These are phyloP conservation scores for Lepilemur septentrionalis DNA, from an alignment of 2,797 vertebrate genomes.

Conservation along the genomic window DNA sequence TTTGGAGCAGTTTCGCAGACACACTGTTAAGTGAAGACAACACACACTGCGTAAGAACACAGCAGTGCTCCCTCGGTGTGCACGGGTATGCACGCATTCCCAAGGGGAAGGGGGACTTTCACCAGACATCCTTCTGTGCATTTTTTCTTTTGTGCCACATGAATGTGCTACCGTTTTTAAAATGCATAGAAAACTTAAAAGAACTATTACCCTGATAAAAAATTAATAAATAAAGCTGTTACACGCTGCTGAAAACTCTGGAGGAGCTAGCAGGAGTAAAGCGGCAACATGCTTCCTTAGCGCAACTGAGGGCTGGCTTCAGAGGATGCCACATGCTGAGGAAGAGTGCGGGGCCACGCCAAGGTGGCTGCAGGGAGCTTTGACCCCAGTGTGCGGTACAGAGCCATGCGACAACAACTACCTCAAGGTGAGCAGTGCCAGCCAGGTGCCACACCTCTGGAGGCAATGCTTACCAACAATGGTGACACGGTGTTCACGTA, in stretches of 20 bases:
- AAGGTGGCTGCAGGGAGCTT: too few species aligned
- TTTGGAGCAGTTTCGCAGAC: background rate
- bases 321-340: background rate
- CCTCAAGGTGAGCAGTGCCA: background rate
- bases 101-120: background rate
- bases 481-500: background rate
- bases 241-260: background rate
- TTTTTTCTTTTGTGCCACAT: background rate
- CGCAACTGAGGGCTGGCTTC: background rate
- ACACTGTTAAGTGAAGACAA: background rate
- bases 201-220: background rate
- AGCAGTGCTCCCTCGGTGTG: background rate
- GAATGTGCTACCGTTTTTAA: background rate
- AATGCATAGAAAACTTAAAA: background rate
- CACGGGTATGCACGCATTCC: background rate
- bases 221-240: background rate
- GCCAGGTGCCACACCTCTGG: background rate
- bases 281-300: background rate
- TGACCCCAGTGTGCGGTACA: fast-evolving
- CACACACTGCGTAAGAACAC: background rate
- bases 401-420: background rate
- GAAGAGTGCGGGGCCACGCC: background rate
- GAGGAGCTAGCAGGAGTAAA: background rate
- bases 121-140: background rate
- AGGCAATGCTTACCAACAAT: background rate